Conservation (phyloP, 2,797 vertebrate genomes). For the Echeneis naucrates region DNA sequence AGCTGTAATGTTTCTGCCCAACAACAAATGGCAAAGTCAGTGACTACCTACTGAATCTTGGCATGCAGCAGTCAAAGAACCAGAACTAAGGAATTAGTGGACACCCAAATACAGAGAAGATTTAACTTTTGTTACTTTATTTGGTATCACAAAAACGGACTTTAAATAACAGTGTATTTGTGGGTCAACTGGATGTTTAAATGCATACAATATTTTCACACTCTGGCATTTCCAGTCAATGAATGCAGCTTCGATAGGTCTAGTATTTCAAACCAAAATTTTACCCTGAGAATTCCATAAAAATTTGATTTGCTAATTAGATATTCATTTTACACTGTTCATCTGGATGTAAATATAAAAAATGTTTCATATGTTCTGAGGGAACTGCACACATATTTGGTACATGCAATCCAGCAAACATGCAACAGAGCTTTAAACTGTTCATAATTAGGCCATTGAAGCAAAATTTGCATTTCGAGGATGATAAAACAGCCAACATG, state of each 20-base stretch:
- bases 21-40: neutral
- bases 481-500: slow-evolving; percentile 5
- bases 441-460: slow-evolving; percentile 8
- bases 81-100: neutral
- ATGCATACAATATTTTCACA: neutral
- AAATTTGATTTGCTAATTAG: slow-evolving; percentile 16
- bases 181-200: neutral
- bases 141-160: neutral
- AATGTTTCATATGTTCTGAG: slow-evolving; percentile 24
- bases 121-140: too few species aligned
- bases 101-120: slow-evolving; percentile 7
- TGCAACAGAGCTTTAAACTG: slow-evolving; percentile 39
- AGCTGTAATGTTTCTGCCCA: too few species aligned
- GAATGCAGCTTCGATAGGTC: slow-evolving; percentile 10
- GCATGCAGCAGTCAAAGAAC: neutral
- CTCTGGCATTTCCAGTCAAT: neutral
- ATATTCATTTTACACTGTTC: neutral
- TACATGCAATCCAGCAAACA: slow-evolving; percentile 54
- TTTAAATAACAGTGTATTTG: neutral
- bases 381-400: slow-evolving; percentile 34
- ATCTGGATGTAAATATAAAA: slow-evolving; percentile 38
- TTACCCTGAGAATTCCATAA: slow-evolving; percentile 54
- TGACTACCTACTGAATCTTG: neutral
- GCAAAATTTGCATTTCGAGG: neutral
- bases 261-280: slow-evolving; percentile 21